Conservation (phyloP, 2,797 vertebrate genomes). For the Pelobates cultripes region DNA sequence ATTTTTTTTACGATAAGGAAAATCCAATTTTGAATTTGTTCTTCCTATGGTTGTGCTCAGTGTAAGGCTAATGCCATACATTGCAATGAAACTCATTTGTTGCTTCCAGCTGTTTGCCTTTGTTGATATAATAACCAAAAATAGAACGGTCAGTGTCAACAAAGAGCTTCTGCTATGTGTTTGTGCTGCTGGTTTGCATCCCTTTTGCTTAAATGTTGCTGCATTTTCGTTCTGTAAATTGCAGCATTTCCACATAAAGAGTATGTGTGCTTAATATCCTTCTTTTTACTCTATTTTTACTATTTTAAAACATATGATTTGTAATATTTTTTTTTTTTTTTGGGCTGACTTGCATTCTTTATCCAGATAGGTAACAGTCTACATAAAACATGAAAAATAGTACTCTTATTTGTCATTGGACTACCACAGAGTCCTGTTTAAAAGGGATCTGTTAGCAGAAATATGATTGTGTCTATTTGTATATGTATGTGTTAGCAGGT, state of each 20-base stretch:
- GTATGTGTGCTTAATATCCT: too few relatives aligned
- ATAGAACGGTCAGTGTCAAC: slow-evolving; percentile 37
- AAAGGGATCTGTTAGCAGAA: too few relatives aligned
- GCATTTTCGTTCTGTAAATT: background rate
- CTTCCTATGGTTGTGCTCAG: background rate
- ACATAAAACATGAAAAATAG: too few relatives aligned
- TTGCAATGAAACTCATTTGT: slow-evolving; percentile 37
- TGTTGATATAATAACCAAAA: slow-evolving; percentile 51
- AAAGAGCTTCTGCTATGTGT: slow-evolving; percentile 27
- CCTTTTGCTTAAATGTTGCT: background rate
- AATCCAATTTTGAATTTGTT: background rate
- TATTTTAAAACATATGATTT: too few relatives aligned
- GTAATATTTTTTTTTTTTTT: too few relatives aligned
- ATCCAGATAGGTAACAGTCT: too few relatives aligned
- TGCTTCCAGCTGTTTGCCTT: slow-evolving; percentile 49
- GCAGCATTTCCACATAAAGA: background rate
- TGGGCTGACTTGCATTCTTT: too few relatives aligned
- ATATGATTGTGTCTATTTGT: too few relatives aligned
- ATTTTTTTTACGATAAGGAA: background rate
- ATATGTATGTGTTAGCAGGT: too few relatives aligned
- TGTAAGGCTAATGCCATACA: slow-evolving; percentile 1
- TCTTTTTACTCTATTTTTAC: too few relatives aligned
- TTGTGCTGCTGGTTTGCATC: slow-evolving; percentile 28
- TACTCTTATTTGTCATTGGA: too few relatives aligned
- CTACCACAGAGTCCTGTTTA: too few relatives aligned